Conservation (phyloP, 1,140 invertebrate species). For the Oedothorax gibbosus region DNA sequence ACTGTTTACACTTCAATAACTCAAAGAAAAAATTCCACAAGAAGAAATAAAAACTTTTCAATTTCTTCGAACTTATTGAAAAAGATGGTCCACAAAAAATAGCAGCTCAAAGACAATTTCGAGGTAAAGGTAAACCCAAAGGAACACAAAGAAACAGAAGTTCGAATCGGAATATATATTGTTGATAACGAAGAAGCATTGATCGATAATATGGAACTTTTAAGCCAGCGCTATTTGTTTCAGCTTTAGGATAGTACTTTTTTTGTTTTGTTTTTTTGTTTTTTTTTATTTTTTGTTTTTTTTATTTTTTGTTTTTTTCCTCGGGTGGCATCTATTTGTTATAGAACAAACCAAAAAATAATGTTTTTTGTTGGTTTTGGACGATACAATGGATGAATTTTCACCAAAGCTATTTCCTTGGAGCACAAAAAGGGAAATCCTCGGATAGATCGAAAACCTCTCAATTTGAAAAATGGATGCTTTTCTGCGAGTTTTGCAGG, state of each 20-base stretch:
- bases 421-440: constrained; percentile 18
- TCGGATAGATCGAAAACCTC: constrained; percentile 29
- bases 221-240: constrained; percentile 34
- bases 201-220: constrained; percentile 59
- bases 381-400: constrained; percentile 39
- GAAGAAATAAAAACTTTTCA: neutral
- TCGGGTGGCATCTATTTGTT: constrained; percentile 45
- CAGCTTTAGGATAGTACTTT: constrained; percentile 7
- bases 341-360: constrained; percentile 28
- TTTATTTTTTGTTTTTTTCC: no score
- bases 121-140: constrained; percentile 39
- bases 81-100: constrained; percentile 30
- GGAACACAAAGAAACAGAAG: constrained; percentile 34
- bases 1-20: no score
- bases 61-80: constrained; percentile 29
- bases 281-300: no score
- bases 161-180: constrained; percentile 50
- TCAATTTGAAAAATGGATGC: constrained; percentile 8
- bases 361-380: constrained; percentile 22
- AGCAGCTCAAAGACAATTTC: constrained; percentile 7
- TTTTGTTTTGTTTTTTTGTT: no score
- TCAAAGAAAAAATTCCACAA: no score
- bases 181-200: constrained; percentile 48
- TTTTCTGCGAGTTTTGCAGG: constrained; percentile 14
- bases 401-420: neutral